Conservation (phyloP, 2,113 vertebrate species). For the Syrmaticus mikado region DNA sequence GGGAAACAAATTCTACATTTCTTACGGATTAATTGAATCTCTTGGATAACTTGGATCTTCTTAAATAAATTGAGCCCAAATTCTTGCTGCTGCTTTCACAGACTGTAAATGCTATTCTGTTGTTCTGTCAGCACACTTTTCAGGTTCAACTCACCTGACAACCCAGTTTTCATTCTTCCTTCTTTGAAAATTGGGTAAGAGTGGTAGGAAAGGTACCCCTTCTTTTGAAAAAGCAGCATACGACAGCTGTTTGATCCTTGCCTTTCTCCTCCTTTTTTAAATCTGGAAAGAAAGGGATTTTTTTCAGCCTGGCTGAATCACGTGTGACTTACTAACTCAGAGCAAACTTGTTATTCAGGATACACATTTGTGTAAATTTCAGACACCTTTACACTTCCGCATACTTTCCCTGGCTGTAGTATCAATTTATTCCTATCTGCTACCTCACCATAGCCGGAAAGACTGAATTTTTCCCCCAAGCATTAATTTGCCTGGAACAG, state of each 20-base stretch:
- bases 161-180: neutral
- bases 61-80: neutral
- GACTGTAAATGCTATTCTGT: neutral
- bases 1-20: neutral
- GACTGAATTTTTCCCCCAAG: neutral
- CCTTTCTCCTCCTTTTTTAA: neutral
- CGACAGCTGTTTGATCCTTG: neutral
- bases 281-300: neutral
- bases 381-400: neutral
- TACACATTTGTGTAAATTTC: neutral
- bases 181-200: neutral
- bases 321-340: neutral
- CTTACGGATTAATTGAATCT: neutral
- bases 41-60: neutral
- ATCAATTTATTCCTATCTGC: neutral
- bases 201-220: neutral
- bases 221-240: neutral
- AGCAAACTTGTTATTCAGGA: conserved; percentile 7
- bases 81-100: neutral
- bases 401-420: neutral
- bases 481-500: neutral
- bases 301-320: neutral
- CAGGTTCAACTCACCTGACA: neutral
- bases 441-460: neutral
- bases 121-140: neutral